phyloP scores from a whole-genome alignment of 2,888 invertebrate species.

The Syrista parreyssii region DNA sequence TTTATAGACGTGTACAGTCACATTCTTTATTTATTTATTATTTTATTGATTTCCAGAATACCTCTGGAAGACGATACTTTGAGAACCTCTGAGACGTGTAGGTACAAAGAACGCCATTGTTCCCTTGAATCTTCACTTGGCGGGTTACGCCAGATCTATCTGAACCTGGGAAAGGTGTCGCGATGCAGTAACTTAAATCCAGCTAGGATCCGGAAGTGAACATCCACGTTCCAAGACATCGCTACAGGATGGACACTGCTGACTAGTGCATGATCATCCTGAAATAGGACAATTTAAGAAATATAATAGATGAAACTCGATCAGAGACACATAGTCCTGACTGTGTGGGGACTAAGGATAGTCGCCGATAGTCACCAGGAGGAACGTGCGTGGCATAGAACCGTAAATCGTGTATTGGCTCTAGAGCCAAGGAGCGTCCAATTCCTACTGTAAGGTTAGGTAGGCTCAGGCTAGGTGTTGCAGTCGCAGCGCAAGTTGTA shows the following conservation, averaged over 20 bases:
- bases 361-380: neutral
- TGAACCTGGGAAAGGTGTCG: neutral
- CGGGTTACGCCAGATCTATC: neutral
- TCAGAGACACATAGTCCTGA: neutral
- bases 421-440: neutral
- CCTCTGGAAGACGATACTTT: neutral
- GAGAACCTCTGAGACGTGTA: neutral
- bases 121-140: neutral
- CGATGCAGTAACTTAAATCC: neutral
- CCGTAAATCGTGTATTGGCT: neutral
- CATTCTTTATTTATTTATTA: neutral
- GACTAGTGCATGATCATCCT: neutral
- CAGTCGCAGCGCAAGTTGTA: constrained; percentile 31
- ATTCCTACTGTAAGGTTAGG: neutral
- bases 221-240: neutral
- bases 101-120: neutral
- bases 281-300: neutral
- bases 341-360: neutral
- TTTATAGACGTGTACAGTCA: neutral
- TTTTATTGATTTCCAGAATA: neutral
- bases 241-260: neutral
- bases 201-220: neutral
- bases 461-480: neutral
- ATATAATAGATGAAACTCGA: neutral
- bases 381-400: neutral